phyloP scores from a whole-genome alignment of 2,113 vertebrate genomes.

The Corvus moneduloides region DNA sequence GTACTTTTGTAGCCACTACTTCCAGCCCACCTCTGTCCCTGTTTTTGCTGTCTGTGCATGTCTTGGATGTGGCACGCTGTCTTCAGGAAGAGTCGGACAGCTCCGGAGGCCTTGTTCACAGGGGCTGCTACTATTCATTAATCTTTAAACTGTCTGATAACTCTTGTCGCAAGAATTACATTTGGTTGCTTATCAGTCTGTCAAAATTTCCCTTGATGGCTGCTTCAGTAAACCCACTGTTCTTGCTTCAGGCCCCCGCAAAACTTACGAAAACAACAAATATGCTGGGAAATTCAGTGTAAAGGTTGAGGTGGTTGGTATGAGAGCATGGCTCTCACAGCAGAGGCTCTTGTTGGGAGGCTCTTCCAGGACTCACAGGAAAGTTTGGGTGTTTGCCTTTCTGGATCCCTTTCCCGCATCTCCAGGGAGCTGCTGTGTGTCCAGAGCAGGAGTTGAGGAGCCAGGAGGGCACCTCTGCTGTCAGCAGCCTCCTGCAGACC shows the following conservation, averaged over 20 bases:
- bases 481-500: neutral
- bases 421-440: neutral
- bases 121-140: neutral
- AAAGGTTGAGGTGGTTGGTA: neutral
- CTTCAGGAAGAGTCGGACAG: neutral
- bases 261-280: neutral
- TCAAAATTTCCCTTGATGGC: neutral
- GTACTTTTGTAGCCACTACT: neutral
- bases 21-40: neutral
- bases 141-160: neutral
- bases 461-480: neutral
- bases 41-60: neutral
- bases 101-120: neutral
- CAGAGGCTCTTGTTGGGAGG: neutral
- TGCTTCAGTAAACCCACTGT: neutral
- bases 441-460: neutral
- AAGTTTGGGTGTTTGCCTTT: neutral
- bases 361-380: neutral
- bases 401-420: neutral
- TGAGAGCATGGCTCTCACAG: neutral
- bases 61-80: accelerated
- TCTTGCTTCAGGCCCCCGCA: neutral
- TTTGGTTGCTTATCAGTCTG: neutral
- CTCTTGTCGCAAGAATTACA: neutral
- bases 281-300: neutral